Base-by-base conservation (phyloP, 2,113 vertebrate species). In the Heterotis niloticus region DNA sequence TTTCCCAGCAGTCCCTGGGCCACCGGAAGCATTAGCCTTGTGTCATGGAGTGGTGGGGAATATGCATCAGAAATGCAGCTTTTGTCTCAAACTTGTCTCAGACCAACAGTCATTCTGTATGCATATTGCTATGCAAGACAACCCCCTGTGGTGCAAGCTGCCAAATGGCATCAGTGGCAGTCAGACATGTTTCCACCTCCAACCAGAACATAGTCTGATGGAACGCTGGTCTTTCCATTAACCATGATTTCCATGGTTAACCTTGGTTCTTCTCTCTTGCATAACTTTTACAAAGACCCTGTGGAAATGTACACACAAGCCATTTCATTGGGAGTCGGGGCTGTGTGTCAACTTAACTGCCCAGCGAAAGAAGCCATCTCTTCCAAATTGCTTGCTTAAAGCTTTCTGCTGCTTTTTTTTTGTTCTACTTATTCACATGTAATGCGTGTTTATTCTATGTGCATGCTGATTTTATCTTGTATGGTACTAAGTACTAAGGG, bases 311-410 rank as follows among this genome's bases (percentile, higher is more conserved):
- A 26, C 57, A 17, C 64, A 54, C 29, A 7, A 44, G 34, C 34
- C 34, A 44, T 44, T 44, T 44, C 34, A 44, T 7, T 4, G 34
- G 57, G 28, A 44, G 24, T 28, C n/a, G 23, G 78, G 26, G 16
- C 76, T 65, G 16, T 65, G 16, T 87, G 89, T 88, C 89, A 87
- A 85, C 81, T 81, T 83, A 87, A 89, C 87, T n/a, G 11, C 12
- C 5, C 54, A 56, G 24, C 52, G 24, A 24, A 57, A 57, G 24
- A 69, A 29, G 34, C 7, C 34, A 2, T 10, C 12, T 70, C 14
- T 29, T 10, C 68, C 16, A 10, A 10, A 16, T 11, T 60, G 57
- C 16, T 34, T 11, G 26, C 60, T 62, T 44, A 44, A 44, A 44
- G 44, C 29, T 56, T 66, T 20, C 54, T 0, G n/a, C 64, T 24